Evolutionary conservation across 2,797 vertebrate species (phyloP).

Genomic region (Telmatherina bonti): DNA sequence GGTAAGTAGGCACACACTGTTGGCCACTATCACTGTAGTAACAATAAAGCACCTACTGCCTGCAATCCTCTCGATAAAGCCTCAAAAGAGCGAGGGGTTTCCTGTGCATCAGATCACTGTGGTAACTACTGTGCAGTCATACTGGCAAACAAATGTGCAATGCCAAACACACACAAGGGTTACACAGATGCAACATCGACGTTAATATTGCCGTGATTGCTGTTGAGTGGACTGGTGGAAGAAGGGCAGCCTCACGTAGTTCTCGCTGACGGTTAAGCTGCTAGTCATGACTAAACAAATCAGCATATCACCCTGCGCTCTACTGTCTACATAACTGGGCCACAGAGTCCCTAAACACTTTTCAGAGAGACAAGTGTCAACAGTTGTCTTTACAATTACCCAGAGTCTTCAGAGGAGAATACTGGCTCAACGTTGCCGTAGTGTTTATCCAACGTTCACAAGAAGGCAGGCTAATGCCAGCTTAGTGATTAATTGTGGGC

Average conservation of each 20-base stretch:
- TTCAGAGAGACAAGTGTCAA: slow-evolving; percentile 36
- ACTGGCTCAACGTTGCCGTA: slow-evolving; percentile 46
- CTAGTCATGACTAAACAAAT: slow-evolving; percentile 53
- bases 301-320: slow-evolving; percentile 39
- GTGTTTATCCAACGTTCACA: slow-evolving; percentile 70
- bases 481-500: slow-evolving; percentile 78
- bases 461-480: slow-evolving; percentile 70
- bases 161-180: slow-evolving; percentile 32
- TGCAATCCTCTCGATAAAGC: slow-evolving; percentile 53
- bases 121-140: slow-evolving; percentile 33
- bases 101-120: slow-evolving; percentile 55
- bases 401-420: slow-evolving; percentile 38
- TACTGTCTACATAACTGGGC: slow-evolving; percentile 46
- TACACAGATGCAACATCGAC: slow-evolving; percentile 51
- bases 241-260: slow-evolving; percentile 24
- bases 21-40: slow-evolving; percentile 48
- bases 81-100: slow-evolving; percentile 53
- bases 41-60: slow-evolving; percentile 49
- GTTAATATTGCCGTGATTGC: slow-evolving; percentile 34
- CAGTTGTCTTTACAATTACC: slow-evolving; percentile 45
- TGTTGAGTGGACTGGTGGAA: slow-evolving; percentile 12
- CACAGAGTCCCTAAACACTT: slow-evolving; percentile 58
- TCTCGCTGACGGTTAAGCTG: slow-evolving; percentile 38
- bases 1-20: slow-evolving; percentile 28
- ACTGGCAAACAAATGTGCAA: slow-evolving; percentile 27